phyloP scores from a whole-genome alignment of 2,888 invertebrate genomes.

The Diogma glabrata region DNA sequence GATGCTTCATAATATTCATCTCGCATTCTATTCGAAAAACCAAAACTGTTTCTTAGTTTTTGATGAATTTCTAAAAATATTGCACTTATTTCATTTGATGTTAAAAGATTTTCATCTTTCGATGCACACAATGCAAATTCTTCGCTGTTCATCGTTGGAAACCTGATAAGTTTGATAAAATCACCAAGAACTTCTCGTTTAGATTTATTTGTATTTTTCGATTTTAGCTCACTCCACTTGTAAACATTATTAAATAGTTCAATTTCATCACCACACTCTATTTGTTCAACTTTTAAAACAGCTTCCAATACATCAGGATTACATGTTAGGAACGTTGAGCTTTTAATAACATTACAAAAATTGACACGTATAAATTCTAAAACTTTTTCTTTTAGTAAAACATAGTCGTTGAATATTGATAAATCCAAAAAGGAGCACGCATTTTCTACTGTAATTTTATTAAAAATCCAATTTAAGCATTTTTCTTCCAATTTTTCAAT shows the following conservation, averaged over 20 bases:
- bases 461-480: not conserved
- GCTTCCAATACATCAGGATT: not conserved
- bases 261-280: not conserved
- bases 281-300: not conserved
- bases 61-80: conserved; percentile 5
- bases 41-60: not conserved
- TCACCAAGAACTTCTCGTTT: conserved; percentile 6
- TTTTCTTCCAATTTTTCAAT: not conserved
- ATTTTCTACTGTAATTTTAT: not conserved
- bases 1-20: not conserved
- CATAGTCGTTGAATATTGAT: not conserved
- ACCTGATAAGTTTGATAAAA: not conserved
- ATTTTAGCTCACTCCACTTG: not conserved
- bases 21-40: conserved; percentile 4
- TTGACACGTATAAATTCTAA: not conserved
- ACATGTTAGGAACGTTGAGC: not conserved
- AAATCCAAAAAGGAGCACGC: not conserved
- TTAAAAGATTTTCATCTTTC: not conserved
- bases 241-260: not conserved
- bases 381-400: not conserved
- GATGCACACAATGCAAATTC: not conserved
- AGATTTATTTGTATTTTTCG: not conserved
- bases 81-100: not conserved
- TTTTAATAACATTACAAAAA: not conserved
- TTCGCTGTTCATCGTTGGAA: conserved; percentile 1